Evolutionary conservation across 2,797 vertebrate species (phyloP).

Genomic region (Eulemur albifrons): DNA sequence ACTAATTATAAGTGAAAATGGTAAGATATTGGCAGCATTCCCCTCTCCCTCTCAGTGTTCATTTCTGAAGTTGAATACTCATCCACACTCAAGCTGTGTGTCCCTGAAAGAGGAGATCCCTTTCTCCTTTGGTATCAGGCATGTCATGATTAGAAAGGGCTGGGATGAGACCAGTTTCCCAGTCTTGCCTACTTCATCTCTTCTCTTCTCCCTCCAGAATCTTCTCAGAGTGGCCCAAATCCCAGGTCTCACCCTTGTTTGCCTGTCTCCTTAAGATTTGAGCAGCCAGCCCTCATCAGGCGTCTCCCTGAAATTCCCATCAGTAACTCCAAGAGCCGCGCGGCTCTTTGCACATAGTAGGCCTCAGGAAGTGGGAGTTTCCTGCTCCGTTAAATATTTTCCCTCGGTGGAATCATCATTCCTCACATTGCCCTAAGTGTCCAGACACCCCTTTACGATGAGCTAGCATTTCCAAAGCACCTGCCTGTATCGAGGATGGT

Average conservation of each 20-base stretch:
- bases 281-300: neutral
- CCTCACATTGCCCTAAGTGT: neutral
- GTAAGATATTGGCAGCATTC: rapidly evolving
- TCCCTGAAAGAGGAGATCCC: neutral
- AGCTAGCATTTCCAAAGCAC: neutral
- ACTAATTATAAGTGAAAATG: neutral
- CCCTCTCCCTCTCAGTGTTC: rapidly evolving
- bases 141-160: rapidly evolving
- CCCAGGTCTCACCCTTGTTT: neutral
- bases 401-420: neutral
- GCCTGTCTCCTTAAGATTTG: neutral
- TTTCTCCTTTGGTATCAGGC: rapidly evolving
- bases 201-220: neutral
- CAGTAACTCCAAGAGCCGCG: neutral
- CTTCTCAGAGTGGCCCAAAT: neutral
- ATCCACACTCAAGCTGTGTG: rapidly evolving
- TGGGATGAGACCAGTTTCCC: neutral
- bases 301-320: neutral
- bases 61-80: neutral
- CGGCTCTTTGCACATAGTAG: neutral
- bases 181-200: neutral
- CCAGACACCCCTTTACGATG: neutral
- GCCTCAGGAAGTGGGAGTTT: neutral
- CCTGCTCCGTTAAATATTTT: neutral
- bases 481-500: rapidly evolving